Conservation (phyloP, 2,113 vertebrate species). For the Oxygymnocypris stewartii region DNA sequence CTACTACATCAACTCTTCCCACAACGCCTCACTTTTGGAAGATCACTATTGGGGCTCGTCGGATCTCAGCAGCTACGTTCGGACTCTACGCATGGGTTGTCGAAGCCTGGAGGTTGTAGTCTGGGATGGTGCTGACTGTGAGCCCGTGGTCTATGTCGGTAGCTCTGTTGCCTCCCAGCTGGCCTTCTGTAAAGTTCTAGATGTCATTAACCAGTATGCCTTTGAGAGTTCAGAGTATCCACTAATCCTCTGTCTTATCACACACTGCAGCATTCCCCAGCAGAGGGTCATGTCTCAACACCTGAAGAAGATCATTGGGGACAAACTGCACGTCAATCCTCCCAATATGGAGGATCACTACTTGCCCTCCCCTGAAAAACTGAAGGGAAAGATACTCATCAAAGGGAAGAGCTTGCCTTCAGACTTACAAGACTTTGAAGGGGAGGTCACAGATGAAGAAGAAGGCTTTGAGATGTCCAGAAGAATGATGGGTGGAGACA, state of each 20-base stretch:
- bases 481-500: slow-evolving; percentile 71
- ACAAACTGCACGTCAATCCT: slow-evolving; percentile 79
- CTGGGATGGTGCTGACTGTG: slow-evolving; percentile 87
- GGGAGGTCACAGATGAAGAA: slow-evolving; percentile 82
- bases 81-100: slow-evolving; percentile 85
- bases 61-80: slow-evolving; percentile 84
- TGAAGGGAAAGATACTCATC: slow-evolving; percentile 86
- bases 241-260: slow-evolving; percentile 86
- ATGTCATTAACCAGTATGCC: slow-evolving; percentile 87
- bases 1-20: slow-evolving; percentile 92
- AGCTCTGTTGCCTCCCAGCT: slow-evolving; percentile 82
- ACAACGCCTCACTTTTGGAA: slow-evolving; percentile 85
- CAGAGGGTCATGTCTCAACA: slow-evolving; percentile 85
- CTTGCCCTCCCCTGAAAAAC: slow-evolving; percentile 85
- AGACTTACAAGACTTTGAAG: slow-evolving; percentile 72
- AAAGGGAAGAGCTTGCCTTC: slow-evolving; percentile 83
- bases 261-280: slow-evolving; percentile 82
- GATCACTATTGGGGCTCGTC: slow-evolving; percentile 89
- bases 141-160: slow-evolving; percentile 85
- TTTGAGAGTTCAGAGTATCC: slow-evolving; percentile 88
- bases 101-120: slow-evolving; percentile 88
- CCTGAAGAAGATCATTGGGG: slow-evolving; percentile 86
- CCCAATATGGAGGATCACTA: slow-evolving; percentile 79
- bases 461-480: slow-evolving; percentile 78
- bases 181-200: slow-evolving; percentile 83